Evolutionary conservation across 2,113 vertebrate genomes (phyloP).

Genomic region (Genyomyrus donnyi): DNA sequence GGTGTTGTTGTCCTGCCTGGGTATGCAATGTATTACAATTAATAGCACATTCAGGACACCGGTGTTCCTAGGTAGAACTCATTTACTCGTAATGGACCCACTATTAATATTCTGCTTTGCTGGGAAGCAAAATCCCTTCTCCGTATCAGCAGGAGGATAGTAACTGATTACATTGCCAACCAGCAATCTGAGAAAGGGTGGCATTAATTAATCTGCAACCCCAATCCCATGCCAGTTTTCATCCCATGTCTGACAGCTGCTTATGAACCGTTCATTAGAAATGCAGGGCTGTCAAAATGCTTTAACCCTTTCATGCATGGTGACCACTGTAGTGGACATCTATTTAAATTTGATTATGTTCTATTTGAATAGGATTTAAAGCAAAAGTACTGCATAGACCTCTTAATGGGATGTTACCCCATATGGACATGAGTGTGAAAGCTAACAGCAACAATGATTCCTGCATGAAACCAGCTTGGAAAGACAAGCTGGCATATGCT

Average conservation of each 20-base stretch:
- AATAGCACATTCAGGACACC: slow-evolving; percentile 61
- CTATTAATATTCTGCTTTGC: slow-evolving; percentile 63
- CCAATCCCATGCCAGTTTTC: not conserved
- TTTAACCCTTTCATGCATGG: not conserved
- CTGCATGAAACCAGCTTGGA: not conserved
- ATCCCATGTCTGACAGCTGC: not conserved
- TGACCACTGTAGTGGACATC: not conserved
- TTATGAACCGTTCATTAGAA: not conserved
- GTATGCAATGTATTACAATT: slow-evolving; percentile 53
- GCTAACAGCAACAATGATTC: not conserved
- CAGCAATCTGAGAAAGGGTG: slow-evolving; percentile 36
- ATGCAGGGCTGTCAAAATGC: not conserved
- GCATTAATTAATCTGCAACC: slow-evolving; percentile 6
- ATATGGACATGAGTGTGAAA: not conserved
- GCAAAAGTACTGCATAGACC: not conserved
- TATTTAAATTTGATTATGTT: not conserved
- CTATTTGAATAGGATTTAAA: not conserved
- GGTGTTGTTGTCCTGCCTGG: not conserved
- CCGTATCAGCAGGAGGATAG: slow-evolving; percentile 47
- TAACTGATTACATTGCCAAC: slow-evolving; percentile 41
- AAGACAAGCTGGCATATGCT: not conserved
- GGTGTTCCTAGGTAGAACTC: slow-evolving; percentile 54
- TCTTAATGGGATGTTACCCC: not conserved
- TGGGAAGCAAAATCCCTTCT: slow-evolving; percentile 48
- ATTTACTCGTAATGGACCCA: slow-evolving; percentile 58